Evolutionary conservation across 2,113 vertebrate species (phyloP).

Genomic region (Trachemys scripta): DNA sequence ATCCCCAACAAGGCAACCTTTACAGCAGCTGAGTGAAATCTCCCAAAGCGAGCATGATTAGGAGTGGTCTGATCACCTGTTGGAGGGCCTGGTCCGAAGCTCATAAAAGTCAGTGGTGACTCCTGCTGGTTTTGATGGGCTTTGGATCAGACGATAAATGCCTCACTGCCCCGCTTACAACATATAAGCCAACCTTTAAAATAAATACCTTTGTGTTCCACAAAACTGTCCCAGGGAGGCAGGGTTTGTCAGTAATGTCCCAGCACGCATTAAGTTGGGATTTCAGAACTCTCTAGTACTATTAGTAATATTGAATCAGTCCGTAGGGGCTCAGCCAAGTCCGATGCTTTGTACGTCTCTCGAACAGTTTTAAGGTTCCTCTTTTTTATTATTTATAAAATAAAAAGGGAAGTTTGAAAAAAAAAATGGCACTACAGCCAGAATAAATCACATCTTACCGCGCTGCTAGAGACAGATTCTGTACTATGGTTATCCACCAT

Average conservation of each 20-base stretch:
- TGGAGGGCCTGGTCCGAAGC: neutral
- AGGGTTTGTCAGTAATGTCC: neutral
- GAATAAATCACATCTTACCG: neutral
- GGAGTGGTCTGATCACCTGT: neutral
- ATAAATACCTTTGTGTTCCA: neutral
- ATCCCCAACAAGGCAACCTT: neutral
- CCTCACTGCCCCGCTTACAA: neutral
- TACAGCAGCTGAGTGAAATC: neutral
- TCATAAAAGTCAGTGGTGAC: neutral
- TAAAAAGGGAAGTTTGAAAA: neutral
- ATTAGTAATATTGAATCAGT: neutral
- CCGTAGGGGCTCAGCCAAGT: neutral
- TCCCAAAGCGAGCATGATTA: neutral
- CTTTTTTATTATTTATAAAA: neutral
- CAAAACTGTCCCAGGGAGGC: neutral
- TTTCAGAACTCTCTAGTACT: neutral
- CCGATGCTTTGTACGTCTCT: neutral
- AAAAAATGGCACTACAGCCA: neutral
- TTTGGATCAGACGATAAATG: neutral
- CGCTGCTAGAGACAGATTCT: neutral
- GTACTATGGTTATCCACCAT: neutral
- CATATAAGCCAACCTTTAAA: neutral
- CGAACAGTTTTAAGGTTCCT: neutral
- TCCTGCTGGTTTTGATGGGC: neutral
- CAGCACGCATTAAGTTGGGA: neutral